Conservation (phyloP, 2,797 vertebrate genomes). For the Enteromius argenteus region DNA sequence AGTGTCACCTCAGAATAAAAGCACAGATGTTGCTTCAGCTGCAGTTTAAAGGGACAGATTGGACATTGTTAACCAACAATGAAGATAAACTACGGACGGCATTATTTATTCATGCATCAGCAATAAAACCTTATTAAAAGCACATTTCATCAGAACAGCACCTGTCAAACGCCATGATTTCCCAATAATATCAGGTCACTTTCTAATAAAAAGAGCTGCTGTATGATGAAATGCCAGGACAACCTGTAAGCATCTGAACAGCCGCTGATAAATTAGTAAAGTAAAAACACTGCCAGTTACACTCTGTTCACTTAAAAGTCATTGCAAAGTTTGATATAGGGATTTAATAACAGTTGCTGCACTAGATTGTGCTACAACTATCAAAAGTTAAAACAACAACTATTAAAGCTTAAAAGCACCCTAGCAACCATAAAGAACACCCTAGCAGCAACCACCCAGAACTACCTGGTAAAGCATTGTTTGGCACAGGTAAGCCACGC, state of each 20-base stretch:
- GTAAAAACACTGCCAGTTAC: not conserved
- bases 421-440: not conserved
- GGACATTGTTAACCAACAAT: constrained; percentile 38
- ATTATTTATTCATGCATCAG: constrained; percentile 40
- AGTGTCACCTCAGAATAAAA: constrained; percentile 24
- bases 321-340: not conserved
- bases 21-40: constrained; percentile 54
- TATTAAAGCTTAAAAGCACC: not conserved
- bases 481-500: not conserved
- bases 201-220: constrained; percentile 1
- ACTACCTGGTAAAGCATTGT: not conserved
- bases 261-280: not conserved
- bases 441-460: not conserved
- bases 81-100: constrained; percentile 13
- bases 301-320: not conserved
- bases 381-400: not conserved
- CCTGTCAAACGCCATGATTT: constrained; percentile 25
- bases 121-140: constrained; percentile 38
- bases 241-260: constrained; percentile 18
- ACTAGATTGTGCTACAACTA: not conserved
- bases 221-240: not conserved
- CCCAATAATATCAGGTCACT: constrained; percentile 31
- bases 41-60: constrained; percentile 38
- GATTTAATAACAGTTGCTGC: not conserved
- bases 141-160: constrained; percentile 25